Conservation (phyloP, 2,797 vertebrate genomes). For the Sylvilagus floridanus region DNA sequence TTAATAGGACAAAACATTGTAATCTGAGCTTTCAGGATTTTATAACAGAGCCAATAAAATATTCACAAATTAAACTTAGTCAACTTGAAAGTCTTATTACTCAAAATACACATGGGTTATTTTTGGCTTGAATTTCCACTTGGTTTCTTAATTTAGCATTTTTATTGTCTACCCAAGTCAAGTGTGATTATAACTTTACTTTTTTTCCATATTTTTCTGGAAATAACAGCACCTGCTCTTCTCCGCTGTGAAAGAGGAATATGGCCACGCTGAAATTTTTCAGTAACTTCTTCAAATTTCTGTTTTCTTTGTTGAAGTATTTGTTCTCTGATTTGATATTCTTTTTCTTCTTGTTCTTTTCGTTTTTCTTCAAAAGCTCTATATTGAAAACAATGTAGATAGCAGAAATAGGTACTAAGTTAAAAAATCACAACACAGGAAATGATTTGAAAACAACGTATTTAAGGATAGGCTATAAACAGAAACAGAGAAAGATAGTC, state of each 20-base stretch:
- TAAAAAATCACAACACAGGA: slow-evolving; percentile 6
- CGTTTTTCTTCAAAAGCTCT: slow-evolving; percentile 93
- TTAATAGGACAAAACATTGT: slow-evolving; percentile 43
- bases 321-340: slow-evolving; percentile 91
- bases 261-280: slow-evolving; percentile 93
- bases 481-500: too few relatives aligned
- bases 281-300: slow-evolving; percentile 92
- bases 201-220: slow-evolving; percentile 58
- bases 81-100: slow-evolving; percentile 25
- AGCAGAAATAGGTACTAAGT: slow-evolving; percentile 50
- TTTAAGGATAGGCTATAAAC: too few relatives aligned
- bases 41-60: too few relatives aligned
- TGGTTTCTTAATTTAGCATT: slow-evolving; percentile 22
- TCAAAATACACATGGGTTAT: background rate
- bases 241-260: slow-evolving; percentile 89
- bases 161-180: slow-evolving; percentile 19
- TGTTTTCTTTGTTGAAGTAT: slow-evolving; percentile 93
- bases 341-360: slow-evolving; percentile 91
- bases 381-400: slow-evolving; percentile 74
- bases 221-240: slow-evolving; percentile 88
- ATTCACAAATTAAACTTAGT: slow-evolving; percentile 47
- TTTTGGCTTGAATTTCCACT: slow-evolving; percentile 53
- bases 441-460: slow-evolving; percentile 28
- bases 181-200: slow-evolving; percentile 38
- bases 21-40: background rate